phyloP scores from a whole-genome alignment of 2,113 vertebrate species.

The Phyllopteryx taeniolatus region DNA sequence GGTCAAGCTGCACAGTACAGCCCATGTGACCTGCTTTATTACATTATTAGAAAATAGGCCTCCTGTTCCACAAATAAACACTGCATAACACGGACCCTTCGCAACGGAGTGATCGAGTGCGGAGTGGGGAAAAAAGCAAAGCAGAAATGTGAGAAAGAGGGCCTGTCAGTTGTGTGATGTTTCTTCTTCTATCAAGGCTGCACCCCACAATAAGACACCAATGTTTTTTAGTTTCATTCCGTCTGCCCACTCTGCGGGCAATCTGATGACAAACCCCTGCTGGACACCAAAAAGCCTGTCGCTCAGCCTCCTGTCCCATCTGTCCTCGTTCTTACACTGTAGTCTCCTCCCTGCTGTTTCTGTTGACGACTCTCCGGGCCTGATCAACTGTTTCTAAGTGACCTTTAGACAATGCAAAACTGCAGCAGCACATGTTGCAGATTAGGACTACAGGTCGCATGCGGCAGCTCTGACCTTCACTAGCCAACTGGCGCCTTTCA shows the following conservation, averaged over 20 bases:
- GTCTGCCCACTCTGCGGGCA: conserved; percentile 16
- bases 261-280: conserved; percentile 36
- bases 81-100: conserved; percentile 49
- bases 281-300: conserved; percentile 42
- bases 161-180: conserved; percentile 37
- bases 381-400: conserved; percentile 46
- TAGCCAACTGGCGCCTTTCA: conserved; percentile 29
- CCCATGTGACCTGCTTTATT: background rate
- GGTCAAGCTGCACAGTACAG: conserved; percentile 62
- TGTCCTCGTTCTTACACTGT: conserved; percentile 40
- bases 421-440: conserved; percentile 51
- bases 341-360: conserved; percentile 43
- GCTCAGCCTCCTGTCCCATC: conserved; percentile 40
- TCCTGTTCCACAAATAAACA: conserved; percentile 34
- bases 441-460: conserved; percentile 57
- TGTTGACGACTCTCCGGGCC: conserved; percentile 45
- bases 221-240: conserved; percentile 24
- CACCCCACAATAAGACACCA: conserved; percentile 28
- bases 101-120: background rate
- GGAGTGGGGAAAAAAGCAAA: conserved; percentile 7
- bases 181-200: conserved; percentile 55
- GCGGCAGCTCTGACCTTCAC: conserved; percentile 56
- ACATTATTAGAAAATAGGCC: conserved; percentile 46
- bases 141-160: conserved; percentile 12
- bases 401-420: conserved; percentile 67